Evolutionary conservation across 2,888 invertebrate genomes (phyloP).

Genomic region (Platycheirus rosarum): DNA sequence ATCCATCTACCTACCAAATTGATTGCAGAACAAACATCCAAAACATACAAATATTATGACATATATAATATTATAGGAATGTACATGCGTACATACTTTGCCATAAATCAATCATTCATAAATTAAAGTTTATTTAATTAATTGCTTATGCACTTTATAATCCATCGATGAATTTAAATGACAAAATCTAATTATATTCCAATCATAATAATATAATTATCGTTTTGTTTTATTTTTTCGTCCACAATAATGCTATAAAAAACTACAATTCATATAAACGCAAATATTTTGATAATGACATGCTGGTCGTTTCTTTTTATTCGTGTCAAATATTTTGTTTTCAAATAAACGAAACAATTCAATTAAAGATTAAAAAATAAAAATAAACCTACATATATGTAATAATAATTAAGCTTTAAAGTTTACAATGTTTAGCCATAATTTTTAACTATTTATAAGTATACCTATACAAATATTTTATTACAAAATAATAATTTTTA

Average conservation of each 20-base stretch:
- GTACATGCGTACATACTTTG: no score
- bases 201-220: conserved; percentile 60
- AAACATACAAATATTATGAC: no score
- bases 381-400: conserved; percentile 20
- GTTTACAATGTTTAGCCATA: conserved; percentile 31
- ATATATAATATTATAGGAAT: no score
- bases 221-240: conserved; percentile 60
- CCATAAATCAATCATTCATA: no score
- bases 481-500: conserved; percentile 53
- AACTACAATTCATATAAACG: conserved; percentile 56
- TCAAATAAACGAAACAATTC: conserved; percentile 8
- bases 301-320: conserved; percentile 52
- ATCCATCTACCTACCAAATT: no score
- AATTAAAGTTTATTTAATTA: no score
- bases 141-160: background rate
- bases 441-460: conserved; percentile 34
- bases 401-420: conserved; percentile 33
- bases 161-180: background rate
- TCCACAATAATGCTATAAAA: conserved; percentile 56
- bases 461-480: conserved; percentile 35
- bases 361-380: conserved; percentile 18
- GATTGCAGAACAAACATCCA: no score
- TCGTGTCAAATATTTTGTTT: conserved; percentile 20
- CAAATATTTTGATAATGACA: conserved; percentile 58
- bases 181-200: conserved; percentile 38